phyloP scores from a whole-genome alignment of 2,113 vertebrate genomes.

The Pteronura brasiliensis region DNA sequence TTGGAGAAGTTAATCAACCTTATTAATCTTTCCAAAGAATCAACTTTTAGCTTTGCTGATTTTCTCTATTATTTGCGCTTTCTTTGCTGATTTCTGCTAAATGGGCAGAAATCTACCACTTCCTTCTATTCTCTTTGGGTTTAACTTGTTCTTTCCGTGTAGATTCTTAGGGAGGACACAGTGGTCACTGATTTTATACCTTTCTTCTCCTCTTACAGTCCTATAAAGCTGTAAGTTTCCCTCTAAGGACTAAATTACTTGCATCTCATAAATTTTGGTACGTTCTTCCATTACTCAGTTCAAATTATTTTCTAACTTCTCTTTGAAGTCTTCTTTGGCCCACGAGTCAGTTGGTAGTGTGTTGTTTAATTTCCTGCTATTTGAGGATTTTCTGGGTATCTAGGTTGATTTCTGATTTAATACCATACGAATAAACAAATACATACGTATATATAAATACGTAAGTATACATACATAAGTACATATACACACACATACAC shows the following conservation, averaged over 20 bases:
- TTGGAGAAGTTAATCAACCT: neutral
- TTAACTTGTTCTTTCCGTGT: neutral
- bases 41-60: neutral
- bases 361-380: neutral
- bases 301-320: neutral
- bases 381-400: neutral
- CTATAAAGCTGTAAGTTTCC: neutral
- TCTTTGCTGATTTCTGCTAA: neutral
- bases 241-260: neutral
- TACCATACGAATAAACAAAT: neutral
- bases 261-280: neutral
- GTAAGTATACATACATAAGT: neutral
- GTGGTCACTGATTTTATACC: neutral
- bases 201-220: neutral
- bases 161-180: neutral
- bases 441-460: neutral
- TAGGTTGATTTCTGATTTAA: neutral
- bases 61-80: neutral
- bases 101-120: neutral
- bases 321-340: neutral
- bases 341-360: neutral
- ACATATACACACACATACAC: too few relatives aligned
- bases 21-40: neutral
- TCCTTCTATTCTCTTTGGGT: neutral
- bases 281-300: neutral